Evolutionary conservation across 2,888 invertebrate genomes (phyloP).

Genomic region (Cepaea hortensis): DNA sequence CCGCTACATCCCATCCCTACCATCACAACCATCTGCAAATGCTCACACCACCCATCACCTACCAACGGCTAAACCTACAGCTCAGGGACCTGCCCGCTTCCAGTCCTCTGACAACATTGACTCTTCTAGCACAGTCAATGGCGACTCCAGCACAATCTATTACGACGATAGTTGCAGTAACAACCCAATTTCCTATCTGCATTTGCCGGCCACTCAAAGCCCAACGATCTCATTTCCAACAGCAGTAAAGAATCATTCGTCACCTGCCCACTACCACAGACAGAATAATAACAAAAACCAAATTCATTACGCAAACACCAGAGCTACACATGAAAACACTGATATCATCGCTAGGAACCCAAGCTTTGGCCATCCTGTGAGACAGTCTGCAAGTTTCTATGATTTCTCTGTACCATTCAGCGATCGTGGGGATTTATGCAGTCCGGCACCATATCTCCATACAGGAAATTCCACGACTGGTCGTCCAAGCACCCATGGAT

Average conservation of each 20-base stretch:
- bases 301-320: neutral
- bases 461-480: neutral
- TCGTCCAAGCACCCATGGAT: neutral
- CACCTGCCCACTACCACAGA: neutral
- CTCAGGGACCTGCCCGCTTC: neutral
- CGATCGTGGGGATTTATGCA: neutral
- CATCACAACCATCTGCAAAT: neutral
- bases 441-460: neutral
- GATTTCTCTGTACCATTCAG: neutral
- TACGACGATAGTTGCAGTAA: neutral
- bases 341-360: neutral
- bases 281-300: neutral
- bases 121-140: neutral
- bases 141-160: neutral
- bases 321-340: neutral
- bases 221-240: constrained; percentile 25
- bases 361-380: neutral
- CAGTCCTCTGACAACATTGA: neutral
- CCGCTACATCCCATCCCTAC: neutral
- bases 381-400: neutral
- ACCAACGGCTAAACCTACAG: neutral
- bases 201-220: constrained; percentile 25
- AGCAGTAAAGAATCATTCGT: constrained; percentile 18
- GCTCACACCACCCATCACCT: neutral
- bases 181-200: neutral